These are phyloP conservation scores for Papilio gigon DNA, from an alignment of 2,888 invertebrate species.

Conservation along the genomic window DNA sequence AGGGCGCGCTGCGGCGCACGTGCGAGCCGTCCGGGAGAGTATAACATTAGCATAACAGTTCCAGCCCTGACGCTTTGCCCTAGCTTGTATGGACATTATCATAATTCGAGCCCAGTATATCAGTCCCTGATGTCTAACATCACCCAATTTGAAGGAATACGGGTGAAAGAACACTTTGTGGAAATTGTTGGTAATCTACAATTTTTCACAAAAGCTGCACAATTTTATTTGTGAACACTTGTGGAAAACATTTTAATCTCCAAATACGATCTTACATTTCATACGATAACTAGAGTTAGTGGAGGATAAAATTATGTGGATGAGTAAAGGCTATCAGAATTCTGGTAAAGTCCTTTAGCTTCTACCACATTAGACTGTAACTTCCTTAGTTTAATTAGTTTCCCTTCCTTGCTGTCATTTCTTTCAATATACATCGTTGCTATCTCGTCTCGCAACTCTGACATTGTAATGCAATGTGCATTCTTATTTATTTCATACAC, in stretches of 20 bases:
- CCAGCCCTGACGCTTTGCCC: constrained; percentile 15
- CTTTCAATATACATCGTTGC: no score
- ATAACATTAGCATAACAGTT: constrained; percentile 26
- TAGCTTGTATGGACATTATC: constrained; percentile 20
- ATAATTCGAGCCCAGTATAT: constrained; percentile 29
- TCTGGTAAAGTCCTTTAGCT: neutral
- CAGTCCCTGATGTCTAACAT: constrained; percentile 20
- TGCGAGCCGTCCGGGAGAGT: constrained; percentile 9
- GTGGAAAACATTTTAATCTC: neutral
- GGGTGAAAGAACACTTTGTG: neutral
- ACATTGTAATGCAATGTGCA: neutral
- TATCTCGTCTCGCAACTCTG: neutral
- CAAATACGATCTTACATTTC: neutral
- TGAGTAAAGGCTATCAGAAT: neutral
- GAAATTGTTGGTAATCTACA: neutral
- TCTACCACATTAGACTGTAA: no score
- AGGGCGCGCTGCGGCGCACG: neutral
- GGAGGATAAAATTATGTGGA: neutral
- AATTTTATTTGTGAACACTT: neutral
- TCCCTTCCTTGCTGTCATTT: no score
- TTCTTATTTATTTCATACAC: neutral
- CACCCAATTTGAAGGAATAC: constrained; percentile 9
- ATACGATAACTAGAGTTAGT: neutral
- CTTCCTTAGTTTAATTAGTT: no score
- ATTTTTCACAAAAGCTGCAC: neutral